Percentiles rank a stretch among this genome's conserved stretches.
phyloP scores from a whole-genome alignment of 1,140 invertebrate genomes.

The Pentalonia nigronervosa region DNA sequence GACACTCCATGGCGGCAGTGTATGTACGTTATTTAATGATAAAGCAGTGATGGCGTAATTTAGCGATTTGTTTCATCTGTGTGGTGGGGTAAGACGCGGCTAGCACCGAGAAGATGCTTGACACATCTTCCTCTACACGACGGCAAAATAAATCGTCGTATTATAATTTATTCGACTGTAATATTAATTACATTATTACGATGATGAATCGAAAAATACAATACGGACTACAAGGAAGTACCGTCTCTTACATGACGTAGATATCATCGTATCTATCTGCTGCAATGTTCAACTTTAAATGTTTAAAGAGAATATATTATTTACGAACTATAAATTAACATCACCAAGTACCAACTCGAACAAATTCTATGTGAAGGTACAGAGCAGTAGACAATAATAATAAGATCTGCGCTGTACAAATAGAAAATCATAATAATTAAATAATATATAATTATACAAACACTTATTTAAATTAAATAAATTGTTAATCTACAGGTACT shows the following conservation, averaged over 20 bases:
- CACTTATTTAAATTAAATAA: too few species aligned
- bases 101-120: not conserved
- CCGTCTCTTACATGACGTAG: not conserved
- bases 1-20: not conserved
- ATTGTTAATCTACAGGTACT: too few species aligned
- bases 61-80: not conserved
- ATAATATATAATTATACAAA: too few species aligned
- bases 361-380: too few species aligned
- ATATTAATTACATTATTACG: not conserved
- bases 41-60: not conserved
- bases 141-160: not conserved
- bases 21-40: not conserved
- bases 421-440: too few species aligned
- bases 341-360: too few species aligned
- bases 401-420: too few species aligned
- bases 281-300: not conserved
- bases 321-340: too few species aligned
- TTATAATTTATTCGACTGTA: not conserved
- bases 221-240: not conserved
- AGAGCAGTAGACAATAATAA: too few species aligned
- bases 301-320: not conserved
- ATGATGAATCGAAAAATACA: not conserved
- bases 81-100: too few species aligned
- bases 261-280: too few species aligned
- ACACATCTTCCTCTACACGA: too few species aligned